Conservation (phyloP, 2,113 vertebrate genomes). For the Uria lomvia region DNA sequence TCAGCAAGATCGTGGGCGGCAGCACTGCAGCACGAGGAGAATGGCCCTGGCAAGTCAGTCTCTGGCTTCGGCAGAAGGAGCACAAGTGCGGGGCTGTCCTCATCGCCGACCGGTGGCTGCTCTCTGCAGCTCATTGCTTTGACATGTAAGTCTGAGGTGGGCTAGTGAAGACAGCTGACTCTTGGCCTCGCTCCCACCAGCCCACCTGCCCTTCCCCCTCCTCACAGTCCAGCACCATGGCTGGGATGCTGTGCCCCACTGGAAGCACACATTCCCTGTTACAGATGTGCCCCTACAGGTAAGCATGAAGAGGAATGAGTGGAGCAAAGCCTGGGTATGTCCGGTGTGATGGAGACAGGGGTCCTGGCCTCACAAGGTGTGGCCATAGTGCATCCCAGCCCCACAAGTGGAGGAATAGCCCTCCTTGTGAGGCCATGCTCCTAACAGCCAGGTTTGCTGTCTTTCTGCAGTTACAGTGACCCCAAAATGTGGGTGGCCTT, state of each 20-base stretch:
- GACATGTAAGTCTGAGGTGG: slow-evolving; percentile 70
- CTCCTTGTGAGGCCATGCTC: not conserved
- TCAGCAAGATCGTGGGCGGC: slow-evolving; percentile 88
- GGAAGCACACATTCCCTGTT: not conserved
- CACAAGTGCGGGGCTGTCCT: slow-evolving; percentile 92
- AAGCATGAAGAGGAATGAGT: not conserved
- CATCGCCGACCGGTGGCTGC: slow-evolving; percentile 87
- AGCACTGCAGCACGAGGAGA: slow-evolving; percentile 80
- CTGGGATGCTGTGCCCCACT: not conserved
- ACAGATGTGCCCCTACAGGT: not conserved
- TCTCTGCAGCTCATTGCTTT: slow-evolving; percentile 93
- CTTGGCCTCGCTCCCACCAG: not conserved
- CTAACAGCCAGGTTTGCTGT: slow-evolving; percentile 24
- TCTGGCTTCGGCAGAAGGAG: slow-evolving; percentile 81
- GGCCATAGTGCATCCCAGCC: not conserved
- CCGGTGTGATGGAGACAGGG: not conserved
- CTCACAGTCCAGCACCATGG: accelerated
- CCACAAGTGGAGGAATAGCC: not conserved
- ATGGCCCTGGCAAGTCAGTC: slow-evolving; percentile 94
- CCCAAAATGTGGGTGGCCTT: slow-evolving; percentile 85
- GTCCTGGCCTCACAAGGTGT: not conserved
- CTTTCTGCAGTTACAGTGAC: slow-evolving; percentile 74
- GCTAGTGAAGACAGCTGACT: not conserved
- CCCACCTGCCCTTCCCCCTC: not conserved
- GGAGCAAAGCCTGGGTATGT: not conserved